A percentile compares a stretch with the other conserved stretches of the same genome.
Conservation (phyloP, 2,797 vertebrate genomes). For the Taeniopygia guttata region DNA sequence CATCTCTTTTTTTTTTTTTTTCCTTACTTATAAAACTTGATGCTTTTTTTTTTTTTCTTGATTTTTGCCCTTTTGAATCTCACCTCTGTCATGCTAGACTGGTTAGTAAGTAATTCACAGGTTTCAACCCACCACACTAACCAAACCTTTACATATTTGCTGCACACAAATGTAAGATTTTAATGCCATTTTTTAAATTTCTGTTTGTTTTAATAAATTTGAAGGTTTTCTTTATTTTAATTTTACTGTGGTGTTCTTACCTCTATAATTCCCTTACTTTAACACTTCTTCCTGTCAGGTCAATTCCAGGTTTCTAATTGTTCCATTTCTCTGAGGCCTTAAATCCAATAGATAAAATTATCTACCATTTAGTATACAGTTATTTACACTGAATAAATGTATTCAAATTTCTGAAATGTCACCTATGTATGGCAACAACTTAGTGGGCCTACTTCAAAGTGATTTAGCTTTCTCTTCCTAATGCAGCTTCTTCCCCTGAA, state of each 20-base stretch:
- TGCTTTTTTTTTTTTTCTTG: background rate
- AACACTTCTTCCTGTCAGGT: background rate
- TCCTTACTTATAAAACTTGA: background rate
- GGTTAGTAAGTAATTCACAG: background rate
- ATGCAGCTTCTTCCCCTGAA: background rate
- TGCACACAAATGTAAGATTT: background rate
- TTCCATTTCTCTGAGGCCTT: background rate
- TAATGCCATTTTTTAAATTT: background rate
- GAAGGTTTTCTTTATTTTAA: background rate
- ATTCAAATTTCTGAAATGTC: background rate
- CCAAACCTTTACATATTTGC: background rate
- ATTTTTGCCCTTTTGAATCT: background rate
- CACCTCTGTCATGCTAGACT: background rate
- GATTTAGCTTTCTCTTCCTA: background rate
- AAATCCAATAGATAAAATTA: background rate
- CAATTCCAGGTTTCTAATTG: background rate
- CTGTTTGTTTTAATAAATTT: background rate
- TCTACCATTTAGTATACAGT: background rate
- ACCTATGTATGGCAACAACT: background rate
- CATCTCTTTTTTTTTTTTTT: background rate
- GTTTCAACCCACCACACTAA: background rate
- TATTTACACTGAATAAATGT: background rate
- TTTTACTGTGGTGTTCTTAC: background rate
- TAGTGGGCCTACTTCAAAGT: background rate
- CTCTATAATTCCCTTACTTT: background rate